Base-by-base conservation (phyloP, 2,888 invertebrate species). In the Macropis europaea region DNA sequence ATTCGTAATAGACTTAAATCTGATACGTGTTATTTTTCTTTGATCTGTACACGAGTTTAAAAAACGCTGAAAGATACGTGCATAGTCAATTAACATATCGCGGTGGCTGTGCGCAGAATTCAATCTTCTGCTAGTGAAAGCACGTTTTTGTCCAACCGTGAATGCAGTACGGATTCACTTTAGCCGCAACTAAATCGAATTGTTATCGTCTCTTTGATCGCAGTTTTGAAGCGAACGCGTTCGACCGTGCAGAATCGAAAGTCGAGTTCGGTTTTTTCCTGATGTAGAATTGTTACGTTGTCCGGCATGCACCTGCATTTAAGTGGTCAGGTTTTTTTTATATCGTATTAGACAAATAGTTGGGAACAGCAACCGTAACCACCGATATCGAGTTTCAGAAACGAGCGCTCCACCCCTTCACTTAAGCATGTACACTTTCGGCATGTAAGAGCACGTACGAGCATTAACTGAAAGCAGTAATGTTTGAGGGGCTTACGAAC, bases 351-450 rank as follows among this genome's bases (percentile, higher is more conserved):
- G 22, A n/a, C 24, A 15, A 22, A 24, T n/a, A 32, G 26, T 17
- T 42, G 42, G 59, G 42, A 38, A 54, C 42, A 57, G 62, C 64
- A 56, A 42, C 71, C 60, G 61, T 77, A 77, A 67, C 45, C 48
- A 15, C 34, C 56, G 77, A 77, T 77, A 77, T 77, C 70, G 77
- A 77, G 77, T 77, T 60, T 64, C 43, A 48, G 74, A 62, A 70
- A 68, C 62, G 45, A 34, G 36, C 56, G 42, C 19, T 32, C 17
- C 64, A 24, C 30, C 38, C 40, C 57, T 17, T 50, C 42, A 40
- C 26, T 38, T 17, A 22, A 42, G 34, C 45, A 32, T 47, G 36
- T 28, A 48, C 47, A 43, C 42, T 17, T 6, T 42, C 24, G 15
- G 6, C 32, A 34, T 19, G 54, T 43, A 34, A 40, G 50, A 61